phyloP scores from a whole-genome alignment of 2,797 vertebrate species.

The Phataginus tetradactyla region DNA sequence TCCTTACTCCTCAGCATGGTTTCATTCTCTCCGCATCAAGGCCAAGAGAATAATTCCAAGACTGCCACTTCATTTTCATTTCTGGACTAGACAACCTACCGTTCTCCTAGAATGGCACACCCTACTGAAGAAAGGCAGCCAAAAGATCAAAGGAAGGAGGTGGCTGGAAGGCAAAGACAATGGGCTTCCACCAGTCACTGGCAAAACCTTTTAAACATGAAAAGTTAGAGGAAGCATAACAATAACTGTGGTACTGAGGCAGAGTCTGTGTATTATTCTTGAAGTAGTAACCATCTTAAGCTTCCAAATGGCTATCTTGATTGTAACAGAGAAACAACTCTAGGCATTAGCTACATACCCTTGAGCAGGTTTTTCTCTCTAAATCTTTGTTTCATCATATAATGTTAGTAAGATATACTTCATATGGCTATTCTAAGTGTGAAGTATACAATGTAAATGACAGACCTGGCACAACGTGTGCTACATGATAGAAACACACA shows the following conservation, averaged over 20 bases:
- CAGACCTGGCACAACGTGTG: background rate
- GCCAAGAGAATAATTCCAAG: background rate
- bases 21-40: background rate
- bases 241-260: background rate
- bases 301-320: background rate
- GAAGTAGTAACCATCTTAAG: conserved; percentile 7
- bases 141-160: background rate
- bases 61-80: background rate
- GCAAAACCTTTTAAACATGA: background rate
- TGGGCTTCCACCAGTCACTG: background rate
- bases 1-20: background rate
- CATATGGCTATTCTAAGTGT: background rate
- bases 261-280: background rate
- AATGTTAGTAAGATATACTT: background rate
- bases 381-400: background rate
- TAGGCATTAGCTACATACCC: background rate
- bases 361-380: background rate
- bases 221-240: background rate
- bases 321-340: background rate
- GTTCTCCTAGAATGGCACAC: background rate
- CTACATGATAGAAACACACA: background rate
- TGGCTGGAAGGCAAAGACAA: background rate
- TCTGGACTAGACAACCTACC: background rate
- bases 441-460: background rate
- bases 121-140: background rate